These are phyloP conservation scores for Melangyna quadrimaculata DNA, from an alignment of 2,888 invertebrate species.

Conservation along the genomic window DNA sequence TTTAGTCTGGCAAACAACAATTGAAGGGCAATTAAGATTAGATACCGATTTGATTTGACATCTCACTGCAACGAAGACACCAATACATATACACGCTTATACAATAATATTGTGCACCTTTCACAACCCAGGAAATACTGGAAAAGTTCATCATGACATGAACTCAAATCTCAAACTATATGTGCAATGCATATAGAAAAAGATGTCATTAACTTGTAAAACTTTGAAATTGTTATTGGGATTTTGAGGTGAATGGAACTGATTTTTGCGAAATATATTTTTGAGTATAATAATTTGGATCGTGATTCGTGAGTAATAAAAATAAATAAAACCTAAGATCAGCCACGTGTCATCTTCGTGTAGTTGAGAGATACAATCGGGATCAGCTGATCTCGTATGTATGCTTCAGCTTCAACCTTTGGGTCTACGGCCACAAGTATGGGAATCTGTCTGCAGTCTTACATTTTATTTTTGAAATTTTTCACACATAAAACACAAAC, in stretches of 20 bases:
- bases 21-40: conserved; percentile 59
- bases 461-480: too few species aligned
- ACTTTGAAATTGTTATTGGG: neutral
- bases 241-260: conserved; percentile 23
- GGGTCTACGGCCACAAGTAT: too few species aligned
- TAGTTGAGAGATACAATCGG: neutral
- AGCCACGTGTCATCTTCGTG: neutral
- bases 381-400: neutral
- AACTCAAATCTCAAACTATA: neutral
- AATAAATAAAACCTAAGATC: neutral
- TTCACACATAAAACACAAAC: too few species aligned
- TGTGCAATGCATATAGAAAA: neutral
- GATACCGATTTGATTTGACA: conserved; percentile 1
- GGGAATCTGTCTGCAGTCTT: too few species aligned
- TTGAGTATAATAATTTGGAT: neutral
- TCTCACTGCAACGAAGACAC: neutral
- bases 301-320: conserved; percentile 14
- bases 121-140: conserved; percentile 6
- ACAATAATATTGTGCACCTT: conserved; percentile 77
- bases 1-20: neutral
- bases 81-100: neutral
- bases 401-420: neutral
- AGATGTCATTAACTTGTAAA: conserved; percentile 19
- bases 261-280: neutral
- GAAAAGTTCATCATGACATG: neutral